These are phyloP conservation scores for Gadus chalcogrammus DNA, from an alignment of 2,113 vertebrate genomes.

Conservation along the genomic window DNA sequence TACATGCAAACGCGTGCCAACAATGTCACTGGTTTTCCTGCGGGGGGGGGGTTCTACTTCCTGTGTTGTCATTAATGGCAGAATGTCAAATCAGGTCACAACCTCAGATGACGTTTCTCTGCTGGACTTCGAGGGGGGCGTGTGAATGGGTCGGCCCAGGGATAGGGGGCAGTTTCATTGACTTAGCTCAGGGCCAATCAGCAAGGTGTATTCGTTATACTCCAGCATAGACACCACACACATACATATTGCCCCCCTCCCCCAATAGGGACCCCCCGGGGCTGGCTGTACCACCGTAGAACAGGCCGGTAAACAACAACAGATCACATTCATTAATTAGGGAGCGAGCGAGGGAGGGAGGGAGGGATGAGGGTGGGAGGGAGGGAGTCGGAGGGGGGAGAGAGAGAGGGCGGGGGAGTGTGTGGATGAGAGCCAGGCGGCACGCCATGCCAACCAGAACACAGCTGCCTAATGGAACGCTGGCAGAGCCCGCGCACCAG, in stretches of 20 bases:
- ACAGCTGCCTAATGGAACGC: conserved; percentile 71
- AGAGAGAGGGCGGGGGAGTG: conserved; percentile 56
- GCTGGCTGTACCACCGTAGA: conserved; percentile 53
- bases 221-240: conserved; percentile 29
- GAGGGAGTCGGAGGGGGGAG: conserved; percentile 43
- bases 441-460: conserved; percentile 64
- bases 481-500: conserved; percentile 51
- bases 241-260: conserved; percentile 14
- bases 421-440: conserved; percentile 58
- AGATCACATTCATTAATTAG: conserved; percentile 65
- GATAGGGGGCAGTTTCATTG: no score
- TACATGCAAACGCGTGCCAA: conserved; percentile 7
- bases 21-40: no score
- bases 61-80: no score
- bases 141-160: no score
- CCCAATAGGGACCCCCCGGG: conserved; percentile 21
- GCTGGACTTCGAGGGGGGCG: no score
- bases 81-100: no score
- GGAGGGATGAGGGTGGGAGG: conserved; percentile 54
- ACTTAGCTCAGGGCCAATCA: neutral
- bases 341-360: conserved; percentile 50
- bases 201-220: neutral
- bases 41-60: no score
- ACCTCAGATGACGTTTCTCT: no score
- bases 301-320: conserved; percentile 62